Percentiles rank a stretch among this genome's conserved stretches.
These are phyloP conservation scores for Megaceryle torquata DNA, from an alignment of 2,113 vertebrate species.

Conservation along the genomic window DNA sequence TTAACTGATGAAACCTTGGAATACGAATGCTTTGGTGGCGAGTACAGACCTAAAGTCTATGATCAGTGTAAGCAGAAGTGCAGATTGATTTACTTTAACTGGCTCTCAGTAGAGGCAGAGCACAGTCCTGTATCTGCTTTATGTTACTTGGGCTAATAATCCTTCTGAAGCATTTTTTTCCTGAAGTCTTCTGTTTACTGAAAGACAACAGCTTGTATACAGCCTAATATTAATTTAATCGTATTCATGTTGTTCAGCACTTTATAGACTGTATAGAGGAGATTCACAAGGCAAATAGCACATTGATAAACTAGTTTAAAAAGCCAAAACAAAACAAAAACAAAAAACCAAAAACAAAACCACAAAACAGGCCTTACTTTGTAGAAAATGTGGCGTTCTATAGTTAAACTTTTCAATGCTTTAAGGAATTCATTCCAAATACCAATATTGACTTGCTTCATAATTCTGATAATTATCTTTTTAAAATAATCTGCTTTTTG, in stretches of 20 bases:
- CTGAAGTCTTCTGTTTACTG: neutral
- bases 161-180: neutral
- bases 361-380: neutral
- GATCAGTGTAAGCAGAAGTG: slow-evolving; percentile 89
- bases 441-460: neutral
- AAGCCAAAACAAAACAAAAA: neutral
- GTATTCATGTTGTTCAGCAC: neutral
- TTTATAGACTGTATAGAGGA: neutral
- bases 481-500: neutral
- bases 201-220: neutral
- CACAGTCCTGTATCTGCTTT: neutral
- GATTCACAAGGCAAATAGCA: neutral
- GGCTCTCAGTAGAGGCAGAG: neutral
- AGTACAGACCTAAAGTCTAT: slow-evolving; percentile 97
- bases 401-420: neutral
- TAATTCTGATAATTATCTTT: neutral
- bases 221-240: neutral
- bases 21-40: slow-evolving; percentile 98
- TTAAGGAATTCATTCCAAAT: neutral
- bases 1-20: slow-evolving; percentile 95
- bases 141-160: neutral
- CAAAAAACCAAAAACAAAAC: neutral
- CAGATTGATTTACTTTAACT: neutral
- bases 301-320: neutral
- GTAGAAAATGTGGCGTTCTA: neutral